Evolutionary conservation across 2,888 invertebrate genomes (phyloP).

Genomic region (Himalopsyche kuldschensis): DNA sequence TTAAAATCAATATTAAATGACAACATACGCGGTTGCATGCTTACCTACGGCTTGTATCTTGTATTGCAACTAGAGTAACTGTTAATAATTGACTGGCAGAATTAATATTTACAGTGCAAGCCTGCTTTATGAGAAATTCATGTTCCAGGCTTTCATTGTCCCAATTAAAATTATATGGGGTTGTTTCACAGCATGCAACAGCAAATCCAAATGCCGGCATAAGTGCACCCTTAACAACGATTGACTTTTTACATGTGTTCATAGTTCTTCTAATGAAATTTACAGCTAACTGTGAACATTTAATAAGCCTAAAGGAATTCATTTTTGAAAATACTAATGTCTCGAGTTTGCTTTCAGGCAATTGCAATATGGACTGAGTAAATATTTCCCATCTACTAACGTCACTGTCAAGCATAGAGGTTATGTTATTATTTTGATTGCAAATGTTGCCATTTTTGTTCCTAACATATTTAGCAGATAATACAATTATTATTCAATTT

Average conservation of each 20-base stretch:
- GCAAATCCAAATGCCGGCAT: slow-evolving; percentile 8
- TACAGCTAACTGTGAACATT: neutral
- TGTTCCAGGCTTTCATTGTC: slow-evolving; percentile 52
- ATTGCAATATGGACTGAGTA: too few relatives aligned
- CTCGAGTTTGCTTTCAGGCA: too few relatives aligned
- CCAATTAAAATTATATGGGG: slow-evolving; percentile 26
- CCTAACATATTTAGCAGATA: too few relatives aligned
- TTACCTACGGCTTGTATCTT: slow-evolving; percentile 58
- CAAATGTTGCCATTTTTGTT: too few relatives aligned
- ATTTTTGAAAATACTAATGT: neutral
- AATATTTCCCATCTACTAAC: neutral
- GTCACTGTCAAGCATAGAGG: neutral
- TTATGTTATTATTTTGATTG: neutral
- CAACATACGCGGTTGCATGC: neutral
- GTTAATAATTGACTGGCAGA: slow-evolving; percentile 60
- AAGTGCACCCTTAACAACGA: neutral
- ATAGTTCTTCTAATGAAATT: neutral
- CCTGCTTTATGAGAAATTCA: slow-evolving; percentile 59
- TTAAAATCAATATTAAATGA: too few relatives aligned
- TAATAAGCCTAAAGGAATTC: neutral
- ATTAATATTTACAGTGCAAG: slow-evolving; percentile 58
- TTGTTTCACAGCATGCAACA: slow-evolving; percentile 21
- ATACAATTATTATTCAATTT: too few relatives aligned
- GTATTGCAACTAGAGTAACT: slow-evolving; percentile 58
- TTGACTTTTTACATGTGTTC: neutral